Conservation (phyloP, 2,797 vertebrate genomes). For the Leucoraja ocellata region DNA sequence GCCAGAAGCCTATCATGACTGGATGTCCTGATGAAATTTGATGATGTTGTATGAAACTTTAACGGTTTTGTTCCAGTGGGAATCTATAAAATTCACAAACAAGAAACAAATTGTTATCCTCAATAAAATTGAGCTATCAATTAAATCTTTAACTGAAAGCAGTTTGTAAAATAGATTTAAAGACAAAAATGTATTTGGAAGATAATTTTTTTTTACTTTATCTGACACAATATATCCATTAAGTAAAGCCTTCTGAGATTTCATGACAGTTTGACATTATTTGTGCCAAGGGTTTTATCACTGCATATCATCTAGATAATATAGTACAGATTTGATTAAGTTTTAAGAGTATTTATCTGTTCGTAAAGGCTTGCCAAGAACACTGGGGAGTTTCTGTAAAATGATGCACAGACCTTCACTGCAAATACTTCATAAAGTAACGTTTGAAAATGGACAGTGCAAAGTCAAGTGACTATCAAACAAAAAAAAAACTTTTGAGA, state of each 20-base stretch:
- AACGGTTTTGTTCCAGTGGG: constrained; percentile 65
- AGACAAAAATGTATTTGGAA: neutral
- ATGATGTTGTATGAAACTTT: constrained; percentile 52
- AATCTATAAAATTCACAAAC: constrained; percentile 59
- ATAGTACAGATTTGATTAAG: neutral
- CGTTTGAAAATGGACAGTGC: neutral
- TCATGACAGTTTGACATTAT: neutral
- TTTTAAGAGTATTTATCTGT: neutral
- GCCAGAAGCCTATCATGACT: constrained; percentile 77
- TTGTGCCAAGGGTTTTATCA: neutral
- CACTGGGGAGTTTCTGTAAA: neutral
- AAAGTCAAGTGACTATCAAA: neutral
- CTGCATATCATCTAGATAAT: neutral
- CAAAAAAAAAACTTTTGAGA: neutral
- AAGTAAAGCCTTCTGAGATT: neutral
- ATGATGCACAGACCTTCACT: neutral
- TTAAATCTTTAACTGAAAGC: neutral
- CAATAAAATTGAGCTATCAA: neutral
- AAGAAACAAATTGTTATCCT: constrained; percentile 6
- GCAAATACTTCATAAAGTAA: neutral
- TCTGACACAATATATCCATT: neutral
- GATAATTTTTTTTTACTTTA: neutral
- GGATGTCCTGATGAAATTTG: constrained; percentile 70
- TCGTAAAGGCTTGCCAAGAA: neutral
- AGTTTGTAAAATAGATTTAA: neutral